Evolutionary conservation across 2,888 invertebrate genomes (phyloP).

Genomic region (Ametastegia equiseti): DNA sequence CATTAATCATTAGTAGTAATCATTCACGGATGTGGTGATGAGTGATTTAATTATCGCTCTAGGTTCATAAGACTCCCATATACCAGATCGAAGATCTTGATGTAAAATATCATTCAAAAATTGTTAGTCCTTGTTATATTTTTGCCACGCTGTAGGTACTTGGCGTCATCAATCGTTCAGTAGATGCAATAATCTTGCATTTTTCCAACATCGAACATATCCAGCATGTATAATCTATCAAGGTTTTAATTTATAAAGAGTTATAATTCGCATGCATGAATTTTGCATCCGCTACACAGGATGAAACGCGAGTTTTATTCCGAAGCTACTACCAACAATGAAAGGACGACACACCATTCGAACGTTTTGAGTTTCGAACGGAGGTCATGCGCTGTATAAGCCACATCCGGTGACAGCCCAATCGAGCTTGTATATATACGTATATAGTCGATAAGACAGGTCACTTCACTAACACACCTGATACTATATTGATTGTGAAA

Average conservation of each 20-base stretch:
- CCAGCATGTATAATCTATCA: too few species aligned
- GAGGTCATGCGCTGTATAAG: neutral
- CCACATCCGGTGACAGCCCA: neutral
- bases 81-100: neutral
- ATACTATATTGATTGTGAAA: neutral
- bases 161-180: neutral
- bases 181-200: too few species aligned
- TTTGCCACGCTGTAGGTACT: too few species aligned
- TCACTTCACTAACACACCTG: neutral
- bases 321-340: too few species aligned
- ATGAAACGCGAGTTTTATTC: too few species aligned
- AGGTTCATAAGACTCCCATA: neutral
- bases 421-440: too few species aligned
- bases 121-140: neutral
- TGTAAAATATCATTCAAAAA: neutral
- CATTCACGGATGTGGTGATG: neutral
- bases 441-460: constrained; percentile 10
- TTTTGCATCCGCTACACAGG: too few species aligned
- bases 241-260: too few species aligned
- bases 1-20: neutral
- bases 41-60: neutral
- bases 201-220: too few species aligned
- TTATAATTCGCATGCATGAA: too few species aligned
- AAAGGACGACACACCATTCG: too few species aligned
- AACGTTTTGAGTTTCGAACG: too few species aligned